These are phyloP conservation scores for Melospiza georgiana DNA, from an alignment of 2,113 vertebrate species.

Conservation along the genomic window DNA sequence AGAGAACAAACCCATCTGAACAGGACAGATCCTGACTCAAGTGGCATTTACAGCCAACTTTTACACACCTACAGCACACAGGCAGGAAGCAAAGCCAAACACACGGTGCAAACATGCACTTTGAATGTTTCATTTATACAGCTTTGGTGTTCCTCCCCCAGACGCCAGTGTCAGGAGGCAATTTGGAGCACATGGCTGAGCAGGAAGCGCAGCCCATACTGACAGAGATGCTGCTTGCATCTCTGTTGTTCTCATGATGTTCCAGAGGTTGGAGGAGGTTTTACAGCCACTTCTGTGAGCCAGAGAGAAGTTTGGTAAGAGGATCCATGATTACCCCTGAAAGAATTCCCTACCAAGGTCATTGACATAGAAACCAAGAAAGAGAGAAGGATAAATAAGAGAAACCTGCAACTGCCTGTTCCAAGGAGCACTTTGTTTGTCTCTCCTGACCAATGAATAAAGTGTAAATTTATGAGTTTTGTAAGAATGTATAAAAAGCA, in stretches of 20 bases:
- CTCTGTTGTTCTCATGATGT: background rate
- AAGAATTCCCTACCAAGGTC: background rate
- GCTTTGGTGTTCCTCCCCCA: background rate
- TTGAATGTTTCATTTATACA: background rate
- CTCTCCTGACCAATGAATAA: background rate
- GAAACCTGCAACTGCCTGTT: background rate
- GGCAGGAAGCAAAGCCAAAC: background rate
- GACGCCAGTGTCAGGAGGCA: background rate
- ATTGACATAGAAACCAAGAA: background rate
- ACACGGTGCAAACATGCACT: background rate
- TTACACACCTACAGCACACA: fast-evolving
- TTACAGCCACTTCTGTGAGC: background rate
- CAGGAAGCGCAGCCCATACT: background rate
- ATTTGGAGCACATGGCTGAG: background rate
- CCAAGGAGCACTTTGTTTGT: background rate
- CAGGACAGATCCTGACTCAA: background rate
- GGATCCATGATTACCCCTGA: background rate
- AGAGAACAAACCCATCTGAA: background rate
- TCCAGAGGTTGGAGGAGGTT: background rate
- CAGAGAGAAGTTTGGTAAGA: background rate
- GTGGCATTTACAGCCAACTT: background rate
- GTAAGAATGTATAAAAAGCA: background rate
- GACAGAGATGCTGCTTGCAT: background rate
- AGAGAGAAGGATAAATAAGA: background rate
- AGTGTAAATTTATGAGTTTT: background rate